Evolutionary conservation across 2,797 vertebrate species (phyloP).

Genomic region (Trematomus bernacchii): DNA sequence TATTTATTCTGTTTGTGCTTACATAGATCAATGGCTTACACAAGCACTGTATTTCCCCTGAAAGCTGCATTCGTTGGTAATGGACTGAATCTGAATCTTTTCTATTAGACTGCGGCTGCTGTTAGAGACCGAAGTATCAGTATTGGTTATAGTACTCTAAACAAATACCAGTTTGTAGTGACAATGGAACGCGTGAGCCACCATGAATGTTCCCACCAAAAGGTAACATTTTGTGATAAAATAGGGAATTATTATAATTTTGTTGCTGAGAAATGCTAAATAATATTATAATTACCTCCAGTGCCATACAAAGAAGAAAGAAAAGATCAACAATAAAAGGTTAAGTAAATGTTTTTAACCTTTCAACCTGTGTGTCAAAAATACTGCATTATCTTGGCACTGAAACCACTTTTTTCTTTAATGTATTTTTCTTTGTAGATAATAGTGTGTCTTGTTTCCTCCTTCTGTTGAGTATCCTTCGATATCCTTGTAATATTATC

Average conservation of each 20-base stretch:
- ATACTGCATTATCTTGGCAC: neutral
- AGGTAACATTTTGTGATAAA: neutral
- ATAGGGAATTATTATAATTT: neutral
- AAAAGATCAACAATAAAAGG: neutral
- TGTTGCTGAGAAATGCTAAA: neutral
- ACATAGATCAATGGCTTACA: constrained; percentile 55
- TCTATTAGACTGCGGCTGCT: constrained; percentile 24
- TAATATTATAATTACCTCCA: neutral
- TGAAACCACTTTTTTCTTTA: neutral
- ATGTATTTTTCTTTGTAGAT: neutral
- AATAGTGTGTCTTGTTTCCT: neutral
- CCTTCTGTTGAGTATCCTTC: neutral
- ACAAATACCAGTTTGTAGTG: neutral
- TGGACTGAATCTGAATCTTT: constrained; percentile 20
- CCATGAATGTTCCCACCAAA: neutral
- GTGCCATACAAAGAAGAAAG: neutral
- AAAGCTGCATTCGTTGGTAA: constrained; percentile 44
- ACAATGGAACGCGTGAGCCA: neutral
- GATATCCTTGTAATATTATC: neutral
- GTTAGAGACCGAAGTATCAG: neutral
- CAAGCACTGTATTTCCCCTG: constrained; percentile 32
- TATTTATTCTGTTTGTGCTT: constrained; percentile 55
- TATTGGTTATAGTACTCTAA: neutral
- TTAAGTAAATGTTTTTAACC: neutral
- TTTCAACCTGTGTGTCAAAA: neutral